These are phyloP conservation scores for Lepidocyrtoides sp. DNA, from an alignment of 2,888 invertebrate species.

Conservation along the genomic window DNA sequence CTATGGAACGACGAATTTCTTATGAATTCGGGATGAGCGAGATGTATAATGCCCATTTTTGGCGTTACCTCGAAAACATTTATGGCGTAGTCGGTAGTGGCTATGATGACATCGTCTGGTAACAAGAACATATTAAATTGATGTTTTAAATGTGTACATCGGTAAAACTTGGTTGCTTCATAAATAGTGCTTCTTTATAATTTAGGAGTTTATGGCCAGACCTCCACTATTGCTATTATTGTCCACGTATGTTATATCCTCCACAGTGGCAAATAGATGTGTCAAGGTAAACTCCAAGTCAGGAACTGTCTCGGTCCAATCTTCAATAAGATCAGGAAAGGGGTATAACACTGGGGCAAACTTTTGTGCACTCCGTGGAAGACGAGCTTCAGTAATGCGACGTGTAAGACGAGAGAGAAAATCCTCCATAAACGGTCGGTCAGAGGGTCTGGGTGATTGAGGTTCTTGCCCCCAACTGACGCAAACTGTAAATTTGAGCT, in stretches of 20 bases:
- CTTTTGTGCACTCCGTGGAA: constrained; percentile 70
- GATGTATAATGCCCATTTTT: constrained; percentile 79
- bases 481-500: constrained; percentile 82
- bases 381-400: constrained; percentile 49
- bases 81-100: constrained; percentile 29
- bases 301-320: constrained; percentile 73
- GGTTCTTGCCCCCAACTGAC: constrained; percentile 79
- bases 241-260: constrained; percentile 50
- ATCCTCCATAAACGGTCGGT: constrained; percentile 56
- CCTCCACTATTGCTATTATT: constrained; percentile 55
- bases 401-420: constrained; percentile 58
- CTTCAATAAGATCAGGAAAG: constrained; percentile 80
- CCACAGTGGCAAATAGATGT: constrained; percentile 48
- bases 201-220: background rate
- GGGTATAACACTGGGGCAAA: constrained; percentile 74
- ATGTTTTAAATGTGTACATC: background rate
- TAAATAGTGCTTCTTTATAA: background rate
- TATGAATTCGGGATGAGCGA: constrained; percentile 66
- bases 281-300: constrained; percentile 72
- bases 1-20: constrained; percentile 70
- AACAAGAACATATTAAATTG: background rate
- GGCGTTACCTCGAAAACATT: constrained; percentile 73
- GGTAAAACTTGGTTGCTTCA: background rate
- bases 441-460: constrained; percentile 41
- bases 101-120: constrained; percentile 34